Evolutionary conservation across 2,113 vertebrate genomes (phyloP), one percentile per base, ranked within the genome.

Genomic region (Rattus norvegicus): DNA sequence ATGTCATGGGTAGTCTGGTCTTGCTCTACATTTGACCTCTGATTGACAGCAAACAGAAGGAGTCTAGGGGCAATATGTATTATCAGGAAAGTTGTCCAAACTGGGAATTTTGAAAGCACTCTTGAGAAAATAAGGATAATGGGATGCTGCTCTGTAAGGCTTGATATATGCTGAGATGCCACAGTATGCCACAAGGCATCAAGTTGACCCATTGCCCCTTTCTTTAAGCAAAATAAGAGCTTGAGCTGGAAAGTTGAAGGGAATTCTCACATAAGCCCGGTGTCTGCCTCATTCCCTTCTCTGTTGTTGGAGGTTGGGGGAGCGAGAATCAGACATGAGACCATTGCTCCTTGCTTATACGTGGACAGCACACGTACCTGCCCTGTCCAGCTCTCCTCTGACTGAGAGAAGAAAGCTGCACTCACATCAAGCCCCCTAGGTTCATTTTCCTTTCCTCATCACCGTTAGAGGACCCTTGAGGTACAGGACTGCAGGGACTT

Each of bases 341-440:
- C 1, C 91, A 76, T 85, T 75, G 65, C 30, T 92, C 97, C 76
- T 16, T 84, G 36, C 75, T 30, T 52, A 47, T 79, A 2, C n/a
- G 61, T 17, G n/a, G 85, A 93, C 28, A 77, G 88, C 63, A 61
- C 0, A 96, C 81, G 4, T 0, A 56, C 20, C 9, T 92, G 95
- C 77, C 84, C 88, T 96, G 97, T 63, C 77, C 33, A 94, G 97
- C 97, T 76, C 7, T 97, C 98, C 96, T 84, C 86, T 73, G 92
- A 97, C 97, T 96, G 93, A 54, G 28, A 86, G 88, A 88, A 95
- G 30, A 96, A 92, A 93, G 65, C 33, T 47, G 67, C 75, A 72
- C 36, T 95, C 81, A 61, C 81, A 97, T 81, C 75, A 96, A 96
- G 72, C 14, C 95, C 95, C 96, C 95, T 30, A 75, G 93, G 67